Conservation (phyloP, 2,797 vertebrate species). For the Bryconaethiops microstoma region DNA sequence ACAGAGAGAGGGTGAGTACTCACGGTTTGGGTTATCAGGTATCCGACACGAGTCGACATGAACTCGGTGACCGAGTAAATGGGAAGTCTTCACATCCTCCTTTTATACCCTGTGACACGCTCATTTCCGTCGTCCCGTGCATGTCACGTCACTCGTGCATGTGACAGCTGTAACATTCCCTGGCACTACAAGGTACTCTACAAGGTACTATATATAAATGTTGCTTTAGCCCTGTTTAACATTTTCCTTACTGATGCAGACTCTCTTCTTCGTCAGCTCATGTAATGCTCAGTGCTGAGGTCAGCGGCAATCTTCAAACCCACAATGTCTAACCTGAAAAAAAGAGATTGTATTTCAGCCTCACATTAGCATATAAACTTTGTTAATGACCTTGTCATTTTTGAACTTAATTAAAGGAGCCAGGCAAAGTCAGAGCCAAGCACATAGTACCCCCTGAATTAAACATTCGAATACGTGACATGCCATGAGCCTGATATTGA, state of each 20-base stretch:
- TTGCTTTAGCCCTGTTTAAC: conserved; percentile 66
- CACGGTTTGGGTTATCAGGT: no score
- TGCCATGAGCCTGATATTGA: not conserved
- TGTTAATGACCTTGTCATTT: conserved; percentile 81
- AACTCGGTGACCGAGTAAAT: no score
- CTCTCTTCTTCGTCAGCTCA: conserved; percentile 70
- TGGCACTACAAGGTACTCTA: conserved; percentile 29
- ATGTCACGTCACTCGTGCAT: no score
- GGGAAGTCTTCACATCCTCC: no score
- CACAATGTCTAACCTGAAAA: conserved; percentile 59
- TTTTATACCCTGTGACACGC: no score
- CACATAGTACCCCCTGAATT: conserved; percentile 64
- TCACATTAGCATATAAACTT: conserved; percentile 78
- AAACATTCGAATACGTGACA: conserved; percentile 48
- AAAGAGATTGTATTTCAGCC: conserved; percentile 61
- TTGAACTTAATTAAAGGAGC: conserved; percentile 74
- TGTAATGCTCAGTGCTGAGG: conserved; percentile 71
- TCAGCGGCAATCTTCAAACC: conserved; percentile 65
- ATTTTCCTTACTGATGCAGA: conserved; percentile 74
- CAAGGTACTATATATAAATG: conserved; percentile 59
- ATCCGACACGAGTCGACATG: no score
- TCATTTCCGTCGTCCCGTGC: no score
- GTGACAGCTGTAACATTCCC: not conserved
- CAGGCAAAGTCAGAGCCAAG: conserved; percentile 54
- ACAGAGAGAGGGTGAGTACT: no score